Evolutionary conservation across 2,797 vertebrate genomes (phyloP).

Genomic region (Triplophysa yarkandensis): DNA sequence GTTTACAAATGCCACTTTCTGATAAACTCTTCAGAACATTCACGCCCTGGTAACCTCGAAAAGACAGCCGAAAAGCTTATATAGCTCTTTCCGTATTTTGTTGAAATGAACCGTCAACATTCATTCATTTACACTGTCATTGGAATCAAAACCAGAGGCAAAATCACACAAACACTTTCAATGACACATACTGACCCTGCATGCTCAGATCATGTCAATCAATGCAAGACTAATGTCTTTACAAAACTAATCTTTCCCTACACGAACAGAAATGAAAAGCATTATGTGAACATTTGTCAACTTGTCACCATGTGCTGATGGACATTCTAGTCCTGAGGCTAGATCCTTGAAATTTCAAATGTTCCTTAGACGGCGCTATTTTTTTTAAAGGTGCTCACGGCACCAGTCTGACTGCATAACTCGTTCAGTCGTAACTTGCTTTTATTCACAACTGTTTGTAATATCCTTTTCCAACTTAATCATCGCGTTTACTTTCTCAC

Average conservation of each 20-base stretch:
- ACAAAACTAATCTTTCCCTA: not conserved
- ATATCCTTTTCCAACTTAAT: conserved; percentile 8
- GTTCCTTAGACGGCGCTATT: not conserved
- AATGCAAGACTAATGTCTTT: not conserved
- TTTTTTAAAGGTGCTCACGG: not conserved
- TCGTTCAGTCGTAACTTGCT: conserved; percentile 27
- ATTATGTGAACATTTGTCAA: conserved; percentile 18
- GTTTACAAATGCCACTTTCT: no score
- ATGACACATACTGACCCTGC: not conserved
- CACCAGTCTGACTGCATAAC: conserved; percentile 29
- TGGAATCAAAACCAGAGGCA: not conserved
- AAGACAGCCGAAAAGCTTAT: no score
- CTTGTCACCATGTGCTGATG: not conserved
- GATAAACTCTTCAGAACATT: no score
- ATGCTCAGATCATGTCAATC: not conserved
- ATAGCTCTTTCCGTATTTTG: not conserved
- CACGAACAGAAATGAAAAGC: not conserved
- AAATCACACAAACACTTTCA: not conserved
- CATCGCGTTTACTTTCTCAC: not conserved
- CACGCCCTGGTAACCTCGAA: no score
- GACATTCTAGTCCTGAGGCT: not conserved
- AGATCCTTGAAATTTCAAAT: not conserved
- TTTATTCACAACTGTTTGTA: not conserved
- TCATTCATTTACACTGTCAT: not conserved
- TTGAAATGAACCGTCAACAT: not conserved